phyloP scores from a whole-genome alignment of 2,797 vertebrate genomes.

The Coregonus sp. region DNA sequence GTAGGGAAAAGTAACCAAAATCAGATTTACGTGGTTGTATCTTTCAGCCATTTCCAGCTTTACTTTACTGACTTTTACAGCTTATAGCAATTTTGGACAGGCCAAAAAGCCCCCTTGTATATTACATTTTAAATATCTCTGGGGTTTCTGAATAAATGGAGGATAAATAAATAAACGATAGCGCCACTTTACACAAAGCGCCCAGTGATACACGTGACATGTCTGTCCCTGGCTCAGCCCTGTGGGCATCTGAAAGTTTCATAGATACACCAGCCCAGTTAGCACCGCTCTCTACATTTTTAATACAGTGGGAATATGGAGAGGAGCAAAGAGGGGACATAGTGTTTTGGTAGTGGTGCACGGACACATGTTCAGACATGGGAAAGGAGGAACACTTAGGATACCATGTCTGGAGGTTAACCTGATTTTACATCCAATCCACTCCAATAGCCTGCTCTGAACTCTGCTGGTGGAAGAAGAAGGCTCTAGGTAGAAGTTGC shows the following conservation, averaged over 20 bases:
- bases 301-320: conserved; percentile 21
- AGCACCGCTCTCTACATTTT: background rate
- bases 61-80: background rate
- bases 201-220: conserved; percentile 35
- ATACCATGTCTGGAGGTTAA: conserved; percentile 19
- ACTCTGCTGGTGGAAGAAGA: background rate
- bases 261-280: background rate
- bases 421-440: too few relatives aligned
- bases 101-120: background rate
- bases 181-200: background rate
- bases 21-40: background rate
- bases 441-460: too few relatives aligned
- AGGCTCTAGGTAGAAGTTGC: background rate
- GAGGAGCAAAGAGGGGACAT: conserved; percentile 11
- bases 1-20: background rate
- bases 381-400: conserved; percentile 31
- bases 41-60: background rate
- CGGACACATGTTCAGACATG: conserved; percentile 8
- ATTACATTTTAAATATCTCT: background rate
- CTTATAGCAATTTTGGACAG: background rate
- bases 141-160: background rate
- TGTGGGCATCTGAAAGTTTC: conserved; percentile 54
- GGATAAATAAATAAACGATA: background rate
- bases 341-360: background rate
- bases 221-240: conserved; percentile 11